Percentiles rank a stretch among this genome's conserved stretches.
Evolutionary conservation across 92 coral and sea anemone genomes (phyloP).

Genomic region (Zoanthus sociatus): DNA sequence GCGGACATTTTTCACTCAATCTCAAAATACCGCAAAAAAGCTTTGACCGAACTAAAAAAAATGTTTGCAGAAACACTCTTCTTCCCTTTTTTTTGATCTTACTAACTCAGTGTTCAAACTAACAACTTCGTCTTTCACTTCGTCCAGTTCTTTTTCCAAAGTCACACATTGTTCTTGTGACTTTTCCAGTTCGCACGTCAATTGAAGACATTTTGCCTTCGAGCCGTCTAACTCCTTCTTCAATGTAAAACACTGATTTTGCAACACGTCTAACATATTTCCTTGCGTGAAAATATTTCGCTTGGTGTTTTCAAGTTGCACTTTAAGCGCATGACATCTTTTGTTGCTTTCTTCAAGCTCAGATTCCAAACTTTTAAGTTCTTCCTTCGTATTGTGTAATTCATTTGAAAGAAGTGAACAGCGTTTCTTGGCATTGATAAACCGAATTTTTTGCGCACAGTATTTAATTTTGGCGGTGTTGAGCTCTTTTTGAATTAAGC

Average conservation of each 20-base stretch:
- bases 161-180: constrained; percentile 73
- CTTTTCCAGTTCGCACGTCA: constrained; percentile 79
- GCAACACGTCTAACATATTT: constrained; percentile 91
- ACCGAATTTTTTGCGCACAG: constrained; percentile 93
- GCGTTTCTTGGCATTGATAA: constrained; percentile 89
- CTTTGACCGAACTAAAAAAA: too few relatives aligned
- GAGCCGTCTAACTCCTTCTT: constrained; percentile 88
- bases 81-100: constrained; percentile 83
- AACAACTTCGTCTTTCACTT: constrained; percentile 73
- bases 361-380: constrained; percentile 67
- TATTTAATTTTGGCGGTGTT: constrained; percentile 91
- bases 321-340: constrained; percentile 79
- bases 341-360: constrained; percentile 88
- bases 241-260: constrained; percentile 90
- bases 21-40: too few relatives aligned
- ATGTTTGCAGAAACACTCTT: too few relatives aligned
- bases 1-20: too few relatives aligned
- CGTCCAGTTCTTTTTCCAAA: constrained; percentile 74
- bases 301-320: constrained; percentile 82
- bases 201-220: constrained; percentile 69
- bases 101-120: constrained; percentile 75
- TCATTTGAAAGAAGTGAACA: constrained; percentile 79
- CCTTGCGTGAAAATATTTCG: constrained; percentile 91
- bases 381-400: constrained; percentile 74
- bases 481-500: constrained; percentile 88